A percentile compares a stretch with the other conserved stretches of the same genome.
phyloP scores from a whole-genome alignment of 2,797 vertebrate species.

The Sebastes melanostomus region DNA sequence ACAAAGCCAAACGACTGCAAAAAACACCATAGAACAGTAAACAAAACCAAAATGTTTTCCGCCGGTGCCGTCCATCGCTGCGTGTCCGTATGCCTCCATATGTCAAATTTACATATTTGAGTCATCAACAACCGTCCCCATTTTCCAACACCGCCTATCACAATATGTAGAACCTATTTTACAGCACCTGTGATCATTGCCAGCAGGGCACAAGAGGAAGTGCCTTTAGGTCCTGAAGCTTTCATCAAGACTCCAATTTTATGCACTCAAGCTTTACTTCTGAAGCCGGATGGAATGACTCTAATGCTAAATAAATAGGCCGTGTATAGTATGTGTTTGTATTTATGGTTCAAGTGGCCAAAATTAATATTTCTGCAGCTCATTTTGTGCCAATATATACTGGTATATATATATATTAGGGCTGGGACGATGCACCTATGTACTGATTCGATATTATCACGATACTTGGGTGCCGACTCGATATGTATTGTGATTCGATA shows the following conservation, averaged over 20 bases:
- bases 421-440: too few species aligned
- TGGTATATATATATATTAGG: background rate
- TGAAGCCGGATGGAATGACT: background rate
- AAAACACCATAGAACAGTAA: slow-evolving; percentile 65
- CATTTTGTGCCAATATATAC: background rate
- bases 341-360: background rate
- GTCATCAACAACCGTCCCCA: slow-evolving; percentile 32
- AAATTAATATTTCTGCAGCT: background rate
- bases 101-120: slow-evolving; percentile 55
- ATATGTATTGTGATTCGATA: too few species aligned
- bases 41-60: slow-evolving; percentile 29
- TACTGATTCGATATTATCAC: too few species aligned
- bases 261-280: background rate
- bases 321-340: background rate
- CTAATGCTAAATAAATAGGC: background rate
- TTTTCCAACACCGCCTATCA: slow-evolving; percentile 38
- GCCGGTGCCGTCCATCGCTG: background rate
- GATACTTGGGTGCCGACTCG: too few species aligned
- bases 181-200: slow-evolving; percentile 50
- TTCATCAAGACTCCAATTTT: slow-evolving; percentile 14
- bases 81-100: slow-evolving; percentile 15
- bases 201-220: background rate
- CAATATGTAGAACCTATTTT: slow-evolving; percentile 42
- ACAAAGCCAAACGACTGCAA: slow-evolving; percentile 67
- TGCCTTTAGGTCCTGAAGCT: slow-evolving; percentile 6